These are phyloP conservation scores for Halcyon leucocephala DNA, from an alignment of 2,797 vertebrate genomes.

Conservation along the genomic window DNA sequence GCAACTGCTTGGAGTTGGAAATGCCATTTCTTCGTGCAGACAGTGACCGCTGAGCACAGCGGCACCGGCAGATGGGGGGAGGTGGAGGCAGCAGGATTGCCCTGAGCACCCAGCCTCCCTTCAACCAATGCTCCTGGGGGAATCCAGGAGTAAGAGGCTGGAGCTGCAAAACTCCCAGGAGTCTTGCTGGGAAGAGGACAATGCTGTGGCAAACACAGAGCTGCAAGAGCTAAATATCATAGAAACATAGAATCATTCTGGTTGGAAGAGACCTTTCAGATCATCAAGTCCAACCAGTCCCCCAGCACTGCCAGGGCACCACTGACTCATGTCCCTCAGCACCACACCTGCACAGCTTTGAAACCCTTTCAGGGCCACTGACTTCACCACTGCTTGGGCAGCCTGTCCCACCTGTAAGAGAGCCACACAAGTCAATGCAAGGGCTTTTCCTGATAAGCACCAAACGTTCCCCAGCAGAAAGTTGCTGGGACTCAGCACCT, in stretches of 20 bases:
- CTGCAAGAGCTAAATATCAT: not conserved
- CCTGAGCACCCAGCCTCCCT: not conserved
- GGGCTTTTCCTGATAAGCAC: not conserved
- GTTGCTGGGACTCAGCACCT: not conserved
- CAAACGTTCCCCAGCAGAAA: not conserved
- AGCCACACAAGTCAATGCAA: not conserved
- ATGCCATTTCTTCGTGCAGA: not conserved
- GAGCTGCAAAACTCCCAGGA: not conserved
- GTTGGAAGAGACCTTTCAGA: no score
- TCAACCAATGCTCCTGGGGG: rapidly evolving
- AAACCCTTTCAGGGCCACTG: no score
- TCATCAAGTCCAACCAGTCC: no score
- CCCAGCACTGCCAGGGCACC: no score
- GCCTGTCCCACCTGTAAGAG: not conserved
- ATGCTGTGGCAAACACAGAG: not conserved
- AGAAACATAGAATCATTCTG: not conserved
- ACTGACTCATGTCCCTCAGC: no score
- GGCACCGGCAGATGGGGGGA: no score
- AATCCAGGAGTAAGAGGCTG: not conserved
- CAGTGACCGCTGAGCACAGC: no score
- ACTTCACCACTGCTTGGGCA: not conserved
- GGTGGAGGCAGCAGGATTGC: not conserved
- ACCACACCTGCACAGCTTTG: no score
- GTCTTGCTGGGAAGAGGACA: not conserved
- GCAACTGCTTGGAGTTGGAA: not conserved